Evolutionary conservation across 2,888 invertebrate species (phyloP), one percentile per base, ranked within the genome.

Genomic region (Neuroscelio doddi): DNA sequence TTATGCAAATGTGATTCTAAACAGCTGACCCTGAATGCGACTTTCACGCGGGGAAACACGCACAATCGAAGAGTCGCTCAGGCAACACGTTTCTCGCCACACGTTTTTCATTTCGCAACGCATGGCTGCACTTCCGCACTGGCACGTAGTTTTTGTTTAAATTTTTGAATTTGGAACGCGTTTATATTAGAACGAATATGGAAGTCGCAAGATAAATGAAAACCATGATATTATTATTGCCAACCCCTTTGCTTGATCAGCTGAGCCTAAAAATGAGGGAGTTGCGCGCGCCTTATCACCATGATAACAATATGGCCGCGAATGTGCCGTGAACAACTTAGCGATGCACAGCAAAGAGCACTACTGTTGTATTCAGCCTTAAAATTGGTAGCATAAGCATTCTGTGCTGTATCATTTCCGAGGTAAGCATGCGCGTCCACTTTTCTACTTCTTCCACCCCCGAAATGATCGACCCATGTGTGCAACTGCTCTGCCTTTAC

Each of bases 201-300:
- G 1, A 10, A 14, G 1, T 36, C 36, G 14, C 36, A 14, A 36
- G 14, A 36, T 1, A 5, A 1, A 30, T 9, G 9, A 30, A 30
- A 30, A 30, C 30, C 2, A 3, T 36, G 1, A 14, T 14, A 14
- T n/a, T 30, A 36, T 36, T 14, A 14, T 36, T 36, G 4, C 15
- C 36, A 14, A 15, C 14, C 12, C 14, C 39, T 17, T 51, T 29
- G 27, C 29, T 41, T 30, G 53, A 53, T 53, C 53, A 53, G 53
- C 53, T 53, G 53, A 30, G 24, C 38, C 24, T 44, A 24, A 36
- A 51, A 39, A 30, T 15, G 42, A 52, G 15, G 2, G 14, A 24
- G 51, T 41, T 44, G 45, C 45, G 44, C 53, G 51, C 51, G 42
- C 34, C 15, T 38, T 34, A 24, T 32, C 12, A 46, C 34, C 46